Evolutionary conservation across 2,113 vertebrate genomes (phyloP).

Genomic region (Blennius ocellaris): DNA sequence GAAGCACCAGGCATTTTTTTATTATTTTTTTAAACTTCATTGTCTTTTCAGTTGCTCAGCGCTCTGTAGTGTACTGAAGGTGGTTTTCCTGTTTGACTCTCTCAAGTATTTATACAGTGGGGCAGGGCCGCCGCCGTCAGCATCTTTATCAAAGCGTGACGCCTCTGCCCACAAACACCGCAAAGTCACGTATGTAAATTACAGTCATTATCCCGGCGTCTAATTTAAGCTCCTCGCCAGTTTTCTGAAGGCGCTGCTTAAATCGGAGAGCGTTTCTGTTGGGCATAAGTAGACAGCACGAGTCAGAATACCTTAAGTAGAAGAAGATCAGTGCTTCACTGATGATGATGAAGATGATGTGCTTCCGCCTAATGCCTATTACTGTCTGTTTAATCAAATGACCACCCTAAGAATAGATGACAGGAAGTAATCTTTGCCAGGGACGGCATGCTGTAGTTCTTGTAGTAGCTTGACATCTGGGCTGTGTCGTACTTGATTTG

Average conservation of each 20-base stretch:
- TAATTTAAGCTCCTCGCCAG: constrained; percentile 3
- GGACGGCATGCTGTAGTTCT: background rate
- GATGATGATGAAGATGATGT: constrained; percentile 14
- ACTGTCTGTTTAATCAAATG: constrained; percentile 30
- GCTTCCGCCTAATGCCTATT: constrained; percentile 17
- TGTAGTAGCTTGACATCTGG: background rate
- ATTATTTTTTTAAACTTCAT: background rate
- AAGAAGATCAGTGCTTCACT: constrained; percentile 5
- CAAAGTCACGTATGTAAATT: constrained; percentile 3
- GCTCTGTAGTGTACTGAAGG: background rate
- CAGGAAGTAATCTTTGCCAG: background rate
- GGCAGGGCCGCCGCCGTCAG: constrained; percentile 11
- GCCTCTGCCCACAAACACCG: no score
- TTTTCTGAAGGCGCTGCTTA: background rate
- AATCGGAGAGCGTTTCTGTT: background rate
- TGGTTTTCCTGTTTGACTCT: constrained; percentile 20
- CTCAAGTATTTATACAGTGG: background rate
- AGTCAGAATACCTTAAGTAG: constrained; percentile 17
- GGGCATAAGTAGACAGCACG: constrained; percentile 2
- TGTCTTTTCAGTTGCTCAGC: constrained; percentile 29
- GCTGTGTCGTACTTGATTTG: background rate
- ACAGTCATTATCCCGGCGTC: constrained; percentile 36
- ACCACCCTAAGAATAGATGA: constrained; percentile 37
- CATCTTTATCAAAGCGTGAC: constrained; percentile 11
- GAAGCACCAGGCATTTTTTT: constrained; percentile 38